phyloP scores from a whole-genome alignment of 2,888 invertebrate species.

The Blera fallax region DNA sequence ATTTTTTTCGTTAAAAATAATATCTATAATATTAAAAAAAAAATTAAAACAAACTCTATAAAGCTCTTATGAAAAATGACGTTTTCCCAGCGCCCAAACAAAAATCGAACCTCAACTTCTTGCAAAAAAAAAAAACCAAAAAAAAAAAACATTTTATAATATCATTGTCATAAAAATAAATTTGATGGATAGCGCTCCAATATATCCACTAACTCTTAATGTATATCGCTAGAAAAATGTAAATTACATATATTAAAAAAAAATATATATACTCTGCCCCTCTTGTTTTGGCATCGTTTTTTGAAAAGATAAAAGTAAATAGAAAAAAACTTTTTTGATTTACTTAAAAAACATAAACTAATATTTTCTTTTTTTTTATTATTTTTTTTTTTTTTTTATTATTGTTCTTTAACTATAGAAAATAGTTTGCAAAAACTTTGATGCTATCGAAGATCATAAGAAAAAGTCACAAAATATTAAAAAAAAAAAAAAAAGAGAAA shows the following conservation, averaged over 20 bases:
- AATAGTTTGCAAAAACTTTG: conserved; percentile 69
- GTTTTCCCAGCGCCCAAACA: conserved; percentile 82
- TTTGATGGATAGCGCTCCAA: conserved; percentile 24
- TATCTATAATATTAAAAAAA: conserved; percentile 66
- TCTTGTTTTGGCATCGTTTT: conserved; percentile 74
- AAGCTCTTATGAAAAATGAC: conserved; percentile 75
- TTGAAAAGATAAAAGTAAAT: conserved; percentile 60
- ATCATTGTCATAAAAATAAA: conserved; percentile 49
- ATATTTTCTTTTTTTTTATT: conserved; percentile 65
- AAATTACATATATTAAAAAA: conserved; percentile 50
- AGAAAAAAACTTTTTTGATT: conserved; percentile 60
- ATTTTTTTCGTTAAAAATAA: conserved; percentile 55
- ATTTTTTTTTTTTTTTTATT: conserved; percentile 47
- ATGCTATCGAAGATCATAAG: conserved; percentile 69
- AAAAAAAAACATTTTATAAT: conserved; percentile 51
- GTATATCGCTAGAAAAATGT: conserved; percentile 58
- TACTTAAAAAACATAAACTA: conserved; percentile 58
- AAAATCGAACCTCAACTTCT: conserved; percentile 83
- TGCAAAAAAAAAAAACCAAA: conserved; percentile 78
- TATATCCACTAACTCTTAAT: conserved; percentile 32
- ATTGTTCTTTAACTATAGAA: conserved; percentile 66
- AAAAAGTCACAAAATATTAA: conserved; percentile 73
- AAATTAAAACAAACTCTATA: conserved; percentile 58
- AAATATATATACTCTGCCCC: conserved; percentile 63
- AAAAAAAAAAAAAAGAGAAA: conserved; percentile 46